Evolutionary conservation across 1,140 invertebrate genomes (phyloP).

Genomic region (Oncopodura yosiiana): DNA sequence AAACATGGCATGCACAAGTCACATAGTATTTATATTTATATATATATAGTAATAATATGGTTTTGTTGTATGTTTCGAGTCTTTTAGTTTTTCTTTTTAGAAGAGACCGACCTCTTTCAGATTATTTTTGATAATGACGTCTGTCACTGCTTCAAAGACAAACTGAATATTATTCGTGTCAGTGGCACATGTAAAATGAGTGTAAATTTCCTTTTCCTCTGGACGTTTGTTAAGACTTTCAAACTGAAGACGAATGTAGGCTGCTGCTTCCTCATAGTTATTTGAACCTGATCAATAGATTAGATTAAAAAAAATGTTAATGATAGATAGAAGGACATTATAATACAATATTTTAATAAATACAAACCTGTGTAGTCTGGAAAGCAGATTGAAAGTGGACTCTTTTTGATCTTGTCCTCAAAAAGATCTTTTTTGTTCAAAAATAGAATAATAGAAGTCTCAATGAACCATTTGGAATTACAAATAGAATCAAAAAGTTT

Average conservation of each 20-base stretch:
- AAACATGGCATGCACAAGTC: too few species aligned
- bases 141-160: conserved; percentile 83
- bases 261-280: conserved; percentile 73
- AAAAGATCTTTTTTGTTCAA: conserved; percentile 96
- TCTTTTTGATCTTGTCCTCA: conserved; percentile 81
- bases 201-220: conserved; percentile 82
- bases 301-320: conserved; percentile 33
- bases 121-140: conserved; percentile 89
- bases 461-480: conserved; percentile 96
- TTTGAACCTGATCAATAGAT: conserved; percentile 75
- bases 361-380: conserved; percentile 75
- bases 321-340: background rate
- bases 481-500: conserved; percentile 94
- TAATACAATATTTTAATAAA: too few species aligned
- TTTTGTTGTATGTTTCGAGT: background rate
- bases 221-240: conserved; percentile 76
- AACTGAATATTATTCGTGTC: conserved; percentile 86
- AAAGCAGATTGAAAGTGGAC: conserved; percentile 89
- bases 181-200: conserved; percentile 84
- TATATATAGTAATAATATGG: background rate
- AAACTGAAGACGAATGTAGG: conserved; percentile 81
- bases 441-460: conserved; percentile 95
- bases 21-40: background rate
- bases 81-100: conserved; percentile 39
- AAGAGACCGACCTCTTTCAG: conserved; percentile 82